Percentiles rank a stretch among this genome's conserved stretches.
phyloP scores from a whole-genome alignment of 2,113 vertebrate species.

The Cyanoderma ruficeps region DNA sequence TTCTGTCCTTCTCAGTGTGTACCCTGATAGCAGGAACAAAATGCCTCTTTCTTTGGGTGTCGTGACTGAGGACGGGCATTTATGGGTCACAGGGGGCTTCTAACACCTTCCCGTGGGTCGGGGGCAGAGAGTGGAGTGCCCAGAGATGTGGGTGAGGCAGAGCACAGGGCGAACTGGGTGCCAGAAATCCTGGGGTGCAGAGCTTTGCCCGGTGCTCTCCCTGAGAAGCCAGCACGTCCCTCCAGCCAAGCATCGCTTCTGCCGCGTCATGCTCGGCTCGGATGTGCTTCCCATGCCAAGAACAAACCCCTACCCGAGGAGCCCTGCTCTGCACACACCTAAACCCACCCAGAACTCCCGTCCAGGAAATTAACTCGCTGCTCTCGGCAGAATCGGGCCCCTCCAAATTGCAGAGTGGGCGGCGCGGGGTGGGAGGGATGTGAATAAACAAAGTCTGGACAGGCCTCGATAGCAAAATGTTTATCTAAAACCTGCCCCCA shows the following conservation, averaged over 20 bases:
- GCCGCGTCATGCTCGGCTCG: accelerated
- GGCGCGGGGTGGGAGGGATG: neutral
- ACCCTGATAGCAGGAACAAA: neutral
- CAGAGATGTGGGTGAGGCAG: neutral
- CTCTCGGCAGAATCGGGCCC: neutral
- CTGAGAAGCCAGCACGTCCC: accelerated
- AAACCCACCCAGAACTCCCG: neutral
- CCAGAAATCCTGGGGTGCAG: accelerated
- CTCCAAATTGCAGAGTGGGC: neutral
- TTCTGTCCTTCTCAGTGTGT: neutral
- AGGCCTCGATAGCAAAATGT: constrained; percentile 17
- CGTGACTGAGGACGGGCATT: neutral
- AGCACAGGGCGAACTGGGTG: accelerated
- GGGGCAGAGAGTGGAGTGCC: neutral
- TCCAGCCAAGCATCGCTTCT: accelerated
- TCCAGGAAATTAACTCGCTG: neutral
- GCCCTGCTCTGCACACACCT: neutral
- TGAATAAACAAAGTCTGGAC: constrained; percentile 31
- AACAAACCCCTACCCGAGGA: accelerated
- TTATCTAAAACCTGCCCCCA: constrained; percentile 12
- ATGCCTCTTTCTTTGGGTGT: neutral
- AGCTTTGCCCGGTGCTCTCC: neutral
- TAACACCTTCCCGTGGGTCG: neutral
- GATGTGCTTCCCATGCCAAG: neutral
- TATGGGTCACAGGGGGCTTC: neutral